Percentiles rank a stretch among this genome's conserved stretches.
These are phyloP conservation scores for Cotesia congregata DNA, from an alignment of 2,888 invertebrate genomes.

Conservation along the genomic window DNA sequence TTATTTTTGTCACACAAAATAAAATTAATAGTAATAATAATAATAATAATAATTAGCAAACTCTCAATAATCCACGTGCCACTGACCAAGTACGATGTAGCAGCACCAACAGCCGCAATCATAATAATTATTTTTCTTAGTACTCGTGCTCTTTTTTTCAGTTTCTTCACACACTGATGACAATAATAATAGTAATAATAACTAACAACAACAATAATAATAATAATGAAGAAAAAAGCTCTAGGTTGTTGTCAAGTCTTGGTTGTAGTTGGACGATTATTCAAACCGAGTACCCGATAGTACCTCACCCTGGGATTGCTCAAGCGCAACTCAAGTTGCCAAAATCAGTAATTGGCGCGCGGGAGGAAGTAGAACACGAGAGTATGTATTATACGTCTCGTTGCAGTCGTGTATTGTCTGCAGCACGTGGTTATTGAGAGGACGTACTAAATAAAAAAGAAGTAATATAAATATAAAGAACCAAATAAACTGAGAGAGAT, in stretches of 20 bases:
- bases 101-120: conserved; percentile 32
- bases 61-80: conserved; percentile 31
- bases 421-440: neutral
- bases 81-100: conserved; percentile 31
- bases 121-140: conserved; percentile 15
- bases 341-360: conserved; percentile 34
- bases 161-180: neutral
- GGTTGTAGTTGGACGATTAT: conserved; percentile 7
- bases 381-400: conserved; percentile 16
- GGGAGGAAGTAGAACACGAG: conserved; percentile 23
- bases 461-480: too few species aligned
- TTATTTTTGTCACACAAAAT: conserved; percentile 12
- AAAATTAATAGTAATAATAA: conserved; percentile 15
- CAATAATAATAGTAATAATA: neutral
- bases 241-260: neutral
- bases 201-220: neutral
- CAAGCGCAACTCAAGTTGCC: conserved; percentile 27
- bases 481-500: neutral
- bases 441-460: neutral
- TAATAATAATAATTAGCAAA: conserved; percentile 21
- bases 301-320: conserved; percentile 24
- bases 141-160: neutral
- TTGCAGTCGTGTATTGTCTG: neutral
- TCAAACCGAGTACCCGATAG: conserved; percentile 11
- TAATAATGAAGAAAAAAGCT: neutral